Base-by-base conservation (phyloP, 2,888 invertebrate species). In the Netelia inedita region DNA sequence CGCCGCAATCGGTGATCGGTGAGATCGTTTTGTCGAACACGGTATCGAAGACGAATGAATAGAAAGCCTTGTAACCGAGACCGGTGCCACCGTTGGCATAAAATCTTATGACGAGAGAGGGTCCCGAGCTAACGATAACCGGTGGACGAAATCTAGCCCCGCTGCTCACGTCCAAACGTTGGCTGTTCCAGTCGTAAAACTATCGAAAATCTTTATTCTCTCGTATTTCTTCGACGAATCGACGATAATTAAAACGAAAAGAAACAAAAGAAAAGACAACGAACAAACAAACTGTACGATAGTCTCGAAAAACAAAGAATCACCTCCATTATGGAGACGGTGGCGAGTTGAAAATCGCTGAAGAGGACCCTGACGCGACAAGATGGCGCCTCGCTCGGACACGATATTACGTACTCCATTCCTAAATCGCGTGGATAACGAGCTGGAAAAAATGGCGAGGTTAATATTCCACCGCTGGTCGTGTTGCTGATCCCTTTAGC, bases 1-100 rank as follows among this genome's bases (percentile, higher is more conserved):
- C 96, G 28, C 96, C 96, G 89, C 96, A 97, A 92, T 96, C 96
- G 94, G 92, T 88, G 88, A 94, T 92, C 53, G 93, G 93, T 35
- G 92, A 91, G 19, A 91, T 87, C 41, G 92, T 89, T 76, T 91
- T 92, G 57, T 93, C 93, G 81, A 91, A 89, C 9, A 89, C 85
- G 80, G 92, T 90, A 5, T 93, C 93, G 72, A 92, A 90, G 2
- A 95, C 91, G 89, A 95, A 95, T 0, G 94, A 94, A 88, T 95
- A 96, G 86, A 95, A 94, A 0, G 96, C 96, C 88, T 95, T 96
- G 91, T 96, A 97, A 0, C 96, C 96, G 1, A 95, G 93, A 66
- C 95, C 95, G 0, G 96, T 95, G 19, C 95, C 96, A 1, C 96
- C 96, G 89, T 96, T 96, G 1, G 96, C 96, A 88, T 96, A 96